These are phyloP conservation scores for Protodeltote pygarga DNA, from an alignment of 2,888 invertebrate genomes.

Conservation along the genomic window DNA sequence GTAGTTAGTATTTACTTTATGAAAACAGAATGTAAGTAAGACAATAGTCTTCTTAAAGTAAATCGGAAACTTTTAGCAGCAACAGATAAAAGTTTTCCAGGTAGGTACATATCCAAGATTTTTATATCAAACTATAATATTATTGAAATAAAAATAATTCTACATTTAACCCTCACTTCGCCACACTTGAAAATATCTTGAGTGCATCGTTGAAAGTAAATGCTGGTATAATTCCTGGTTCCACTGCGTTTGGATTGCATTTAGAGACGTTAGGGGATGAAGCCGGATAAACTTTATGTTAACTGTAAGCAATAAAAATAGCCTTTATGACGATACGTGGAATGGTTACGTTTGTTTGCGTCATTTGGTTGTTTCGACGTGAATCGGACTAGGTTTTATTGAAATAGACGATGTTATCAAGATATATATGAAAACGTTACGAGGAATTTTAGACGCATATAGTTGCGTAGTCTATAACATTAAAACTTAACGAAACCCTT, in stretches of 20 bases:
- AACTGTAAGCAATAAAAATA: constrained; percentile 84
- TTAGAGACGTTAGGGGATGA: constrained; percentile 81
- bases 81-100: constrained; percentile 9
- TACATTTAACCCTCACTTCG: constrained; percentile 70
- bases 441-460: constrained; percentile 37
- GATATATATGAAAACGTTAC: constrained; percentile 36
- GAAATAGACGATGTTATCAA: constrained; percentile 46
- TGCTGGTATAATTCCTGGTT: constrained; percentile 80
- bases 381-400: constrained; percentile 58
- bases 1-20: constrained; percentile 1
- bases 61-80: neutral
- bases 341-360: constrained; percentile 78
- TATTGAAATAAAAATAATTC: constrained; percentile 74
- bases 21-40: too few species aligned
- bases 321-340: constrained; percentile 85
- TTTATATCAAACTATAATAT: constrained; percentile 39
- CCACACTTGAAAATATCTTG: constrained; percentile 77
- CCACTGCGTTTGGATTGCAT: constrained; percentile 83
- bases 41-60: too few species aligned
- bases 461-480: constrained; percentile 15
- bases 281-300: constrained; percentile 83
- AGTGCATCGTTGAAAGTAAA: constrained; percentile 86
- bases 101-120: constrained; percentile 24
- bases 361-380: constrained; percentile 64
- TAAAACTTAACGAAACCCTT: constrained; percentile 27